A percentile compares a stretch with the other conserved stretches of the same genome.
Conservation (phyloP, 2,797 vertebrate species). For the Dryobates pubescens region DNA sequence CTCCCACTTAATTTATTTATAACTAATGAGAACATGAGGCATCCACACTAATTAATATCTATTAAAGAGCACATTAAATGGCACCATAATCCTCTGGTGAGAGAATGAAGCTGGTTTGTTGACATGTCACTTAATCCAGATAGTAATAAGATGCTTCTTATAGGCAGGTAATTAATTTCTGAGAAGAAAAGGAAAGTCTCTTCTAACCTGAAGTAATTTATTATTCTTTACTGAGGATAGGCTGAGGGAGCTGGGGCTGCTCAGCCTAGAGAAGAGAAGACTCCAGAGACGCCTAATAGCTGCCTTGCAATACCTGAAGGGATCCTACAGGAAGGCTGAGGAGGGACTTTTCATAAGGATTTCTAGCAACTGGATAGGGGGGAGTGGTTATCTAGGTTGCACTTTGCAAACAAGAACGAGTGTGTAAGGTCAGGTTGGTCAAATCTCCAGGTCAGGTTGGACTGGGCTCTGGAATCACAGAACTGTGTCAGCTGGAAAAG, state of each 20-base stretch:
- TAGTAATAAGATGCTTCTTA: not conserved
- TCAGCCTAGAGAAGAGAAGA: no score
- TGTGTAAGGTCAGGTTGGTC: no score
- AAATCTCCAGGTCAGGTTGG: no score
- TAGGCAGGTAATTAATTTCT: not conserved
- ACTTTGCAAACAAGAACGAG: not conserved
- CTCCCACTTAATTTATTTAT: constrained; percentile 35
- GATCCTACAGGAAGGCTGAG: no score
- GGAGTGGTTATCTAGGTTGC: no score
- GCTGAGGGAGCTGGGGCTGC: no score
- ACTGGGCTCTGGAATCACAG: no score
- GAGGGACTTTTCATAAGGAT: no score
- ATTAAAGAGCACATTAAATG: not conserved
- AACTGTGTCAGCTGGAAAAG: no score
- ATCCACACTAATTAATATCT: not conserved
- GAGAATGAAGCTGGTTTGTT: not conserved
- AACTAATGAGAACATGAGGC: not conserved
- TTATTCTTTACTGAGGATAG: not conserved
- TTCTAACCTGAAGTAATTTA: not conserved
- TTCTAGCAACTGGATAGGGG: no score
- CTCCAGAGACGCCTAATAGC: no score
- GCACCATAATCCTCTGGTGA: not conserved
- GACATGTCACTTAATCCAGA: not conserved
- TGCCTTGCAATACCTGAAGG: no score
- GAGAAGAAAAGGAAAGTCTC: not conserved